These are phyloP conservation scores for Colinus virginianus DNA, from an alignment of 2,113 vertebrate genomes.

Conservation along the genomic window DNA sequence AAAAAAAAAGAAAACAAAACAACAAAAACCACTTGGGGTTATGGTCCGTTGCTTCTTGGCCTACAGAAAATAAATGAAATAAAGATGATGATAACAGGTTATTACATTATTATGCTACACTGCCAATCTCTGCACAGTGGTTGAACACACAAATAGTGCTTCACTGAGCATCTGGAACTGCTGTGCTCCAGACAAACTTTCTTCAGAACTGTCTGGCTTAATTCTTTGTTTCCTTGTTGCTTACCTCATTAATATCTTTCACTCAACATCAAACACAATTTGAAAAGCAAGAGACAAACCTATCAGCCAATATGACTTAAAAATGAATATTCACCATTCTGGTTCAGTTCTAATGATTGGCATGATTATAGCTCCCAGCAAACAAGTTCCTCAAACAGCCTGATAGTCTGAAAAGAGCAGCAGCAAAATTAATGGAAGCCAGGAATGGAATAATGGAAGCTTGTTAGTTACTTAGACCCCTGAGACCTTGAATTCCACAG, in stretches of 20 bases:
- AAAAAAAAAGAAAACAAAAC: no score
- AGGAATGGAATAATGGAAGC: neutral
- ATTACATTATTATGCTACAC: neutral
- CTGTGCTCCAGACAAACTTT: neutral
- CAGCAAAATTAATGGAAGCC: slow-evolving; percentile 30
- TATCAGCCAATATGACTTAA: neutral
- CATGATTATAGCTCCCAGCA: neutral
- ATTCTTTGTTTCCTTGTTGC: neutral
- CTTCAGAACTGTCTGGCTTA: neutral
- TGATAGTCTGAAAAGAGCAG: slow-evolving; percentile 14
- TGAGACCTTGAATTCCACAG: slow-evolving; percentile 15
- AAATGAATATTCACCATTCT: neutral
- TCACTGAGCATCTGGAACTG: neutral
- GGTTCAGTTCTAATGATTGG: neutral
- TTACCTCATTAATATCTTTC: neutral
- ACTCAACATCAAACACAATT: neutral
- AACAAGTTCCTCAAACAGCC: neutral
- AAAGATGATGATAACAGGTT: no score
- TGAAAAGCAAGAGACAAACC: neutral
- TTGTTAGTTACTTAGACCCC: slow-evolving; percentile 13
- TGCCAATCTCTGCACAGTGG: neutral
- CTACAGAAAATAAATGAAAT: neutral
- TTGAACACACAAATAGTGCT: neutral
- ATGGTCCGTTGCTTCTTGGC: neutral
- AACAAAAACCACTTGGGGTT: neutral